A percentile compares a stretch with the other conserved stretches of the same genome.
Conservation (phyloP, 2,113 vertebrate genomes). For the Cryptotis parvus region DNA sequence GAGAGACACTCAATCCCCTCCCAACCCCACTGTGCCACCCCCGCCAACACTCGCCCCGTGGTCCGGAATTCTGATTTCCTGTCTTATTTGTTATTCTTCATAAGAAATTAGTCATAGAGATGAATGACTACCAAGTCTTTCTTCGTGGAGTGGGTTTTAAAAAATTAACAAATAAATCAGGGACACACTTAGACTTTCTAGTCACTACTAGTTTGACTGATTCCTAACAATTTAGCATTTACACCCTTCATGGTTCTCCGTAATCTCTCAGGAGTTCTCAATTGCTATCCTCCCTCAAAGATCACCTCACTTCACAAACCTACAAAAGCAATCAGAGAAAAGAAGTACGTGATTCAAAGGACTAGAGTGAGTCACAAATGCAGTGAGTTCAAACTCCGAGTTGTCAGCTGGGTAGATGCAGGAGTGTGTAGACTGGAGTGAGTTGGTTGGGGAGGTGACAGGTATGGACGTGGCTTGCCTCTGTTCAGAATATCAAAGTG, state of each 20-base stretch:
- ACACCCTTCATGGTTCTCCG: not conserved
- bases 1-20: not conserved
- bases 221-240: not conserved
- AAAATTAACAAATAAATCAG: constrained; percentile 43
- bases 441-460: not conserved
- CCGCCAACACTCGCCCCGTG: not conserved
- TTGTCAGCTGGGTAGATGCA: not conserved
- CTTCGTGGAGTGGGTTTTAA: constrained; percentile 25
- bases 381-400: not conserved
- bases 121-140: constrained; percentile 3
- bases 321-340: not conserved
- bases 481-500: too few relatives aligned
- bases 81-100: constrained; percentile 34
- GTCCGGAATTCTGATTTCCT: not conserved
- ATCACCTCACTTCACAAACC: constrained; percentile 38
- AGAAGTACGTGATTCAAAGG: constrained; percentile 34
- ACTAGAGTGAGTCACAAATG: constrained; percentile 34
- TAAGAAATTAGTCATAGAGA: constrained; percentile 57
- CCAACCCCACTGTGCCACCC: too few relatives aligned
- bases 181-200: not conserved
- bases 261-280: constrained; percentile 26
- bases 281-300: not conserved
- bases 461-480: not conserved
- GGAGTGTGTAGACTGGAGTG: not conserved
- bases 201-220: constrained; percentile 39